These are phyloP conservation scores for Drosophila eugracilis DNA, from an alignment of 1,140 invertebrate genomes.

Conservation along the genomic window DNA sequence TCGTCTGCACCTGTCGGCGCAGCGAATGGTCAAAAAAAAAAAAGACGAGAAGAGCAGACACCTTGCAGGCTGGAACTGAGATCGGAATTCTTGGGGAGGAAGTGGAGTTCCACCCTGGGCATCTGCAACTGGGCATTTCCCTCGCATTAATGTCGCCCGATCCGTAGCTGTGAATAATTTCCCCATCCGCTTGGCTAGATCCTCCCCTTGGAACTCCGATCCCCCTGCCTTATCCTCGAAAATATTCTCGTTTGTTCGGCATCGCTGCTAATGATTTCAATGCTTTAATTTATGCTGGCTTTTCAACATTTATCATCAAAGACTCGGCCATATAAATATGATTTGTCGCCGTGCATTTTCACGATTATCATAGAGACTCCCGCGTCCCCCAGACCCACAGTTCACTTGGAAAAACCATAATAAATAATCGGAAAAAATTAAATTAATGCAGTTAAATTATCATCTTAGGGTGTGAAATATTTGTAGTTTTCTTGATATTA, in stretches of 20 bases:
- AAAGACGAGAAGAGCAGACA: conserved; percentile 46
- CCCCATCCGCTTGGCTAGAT: conserved; percentile 61
- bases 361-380: conserved; percentile 29
- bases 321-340: conserved; percentile 48
- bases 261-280: conserved; percentile 79
- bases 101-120: conserved; percentile 5
- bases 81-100: conserved; percentile 43
- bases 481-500: not conserved
- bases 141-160: conserved; percentile 55
- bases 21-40: conserved; percentile 50
- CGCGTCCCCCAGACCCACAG: not conserved
- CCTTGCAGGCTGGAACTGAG: conserved; percentile 46
- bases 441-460: not conserved
- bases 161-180: conserved; percentile 84
- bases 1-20: conserved; percentile 65
- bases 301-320: conserved; percentile 76
- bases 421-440: not conserved
- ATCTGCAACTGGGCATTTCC: conserved; percentile 11
- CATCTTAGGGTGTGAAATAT: not conserved
- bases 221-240: too few species aligned
- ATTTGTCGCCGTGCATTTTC: conserved; percentile 49
- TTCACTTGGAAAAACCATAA: not conserved
- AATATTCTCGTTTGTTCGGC: conserved; percentile 84
- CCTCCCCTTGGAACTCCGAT: conserved; percentile 16
- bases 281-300: conserved; percentile 69